phyloP scores from a whole-genome alignment of 2,888 invertebrate genomes.

The Diarsia rubi region DNA sequence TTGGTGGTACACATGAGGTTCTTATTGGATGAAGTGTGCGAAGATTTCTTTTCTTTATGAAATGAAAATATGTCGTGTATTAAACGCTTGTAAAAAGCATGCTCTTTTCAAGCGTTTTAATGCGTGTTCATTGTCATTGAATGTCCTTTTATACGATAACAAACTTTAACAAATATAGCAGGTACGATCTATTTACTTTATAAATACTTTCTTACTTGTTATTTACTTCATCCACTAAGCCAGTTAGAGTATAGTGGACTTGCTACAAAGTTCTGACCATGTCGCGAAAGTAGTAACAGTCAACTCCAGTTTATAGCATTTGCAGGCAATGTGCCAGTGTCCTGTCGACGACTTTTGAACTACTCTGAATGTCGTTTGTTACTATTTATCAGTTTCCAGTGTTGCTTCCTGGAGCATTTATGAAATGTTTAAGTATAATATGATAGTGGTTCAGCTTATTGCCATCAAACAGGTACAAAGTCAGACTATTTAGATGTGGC shows the following conservation, averaged over 20 bases:
- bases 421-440: neutral
- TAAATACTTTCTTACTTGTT: neutral
- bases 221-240: neutral
- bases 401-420: neutral
- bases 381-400: neutral
- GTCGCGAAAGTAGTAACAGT: conserved; percentile 55
- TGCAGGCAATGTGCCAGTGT: conserved; percentile 59
- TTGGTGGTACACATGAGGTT: conserved; percentile 58
- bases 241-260: neutral
- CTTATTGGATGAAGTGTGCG: conserved; percentile 47
- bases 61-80: neutral
- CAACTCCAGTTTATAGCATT: conserved; percentile 48
- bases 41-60: neutral
- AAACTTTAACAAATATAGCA: neutral
- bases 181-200: neutral
- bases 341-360: conserved; percentile 48
- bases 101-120: neutral
- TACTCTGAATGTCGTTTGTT: conserved; percentile 29
- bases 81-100: neutral
- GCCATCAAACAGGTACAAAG: neutral
- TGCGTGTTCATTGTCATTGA: neutral
- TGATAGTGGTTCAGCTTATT: neutral
- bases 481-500: no score
- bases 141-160: neutral
- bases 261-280: conserved; percentile 29